Evolutionary conservation across 1,140 invertebrate genomes (phyloP), one percentile per base, ranked within the genome.

Genomic region (Ceratina japonica): DNA sequence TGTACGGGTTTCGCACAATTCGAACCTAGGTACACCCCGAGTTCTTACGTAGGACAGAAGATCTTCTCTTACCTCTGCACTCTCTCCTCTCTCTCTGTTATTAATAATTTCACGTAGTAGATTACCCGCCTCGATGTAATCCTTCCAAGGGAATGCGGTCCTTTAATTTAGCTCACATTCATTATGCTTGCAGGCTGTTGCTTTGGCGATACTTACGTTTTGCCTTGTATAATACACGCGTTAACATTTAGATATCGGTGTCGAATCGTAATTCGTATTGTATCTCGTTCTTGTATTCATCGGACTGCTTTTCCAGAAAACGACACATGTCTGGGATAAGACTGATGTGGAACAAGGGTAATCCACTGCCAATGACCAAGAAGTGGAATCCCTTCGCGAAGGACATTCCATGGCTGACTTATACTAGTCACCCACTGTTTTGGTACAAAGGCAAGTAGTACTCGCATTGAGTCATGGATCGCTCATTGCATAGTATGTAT

Each of bases 361-460:
- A 95, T 85, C 94, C 95, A 1, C 86, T 96, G 24, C 91, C 94
- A 2, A 93, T 97, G 84, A 93, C 94, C 72, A 95, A 96, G 81
- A 95, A 95, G 79, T 98, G 97, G 97, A 98, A 98, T 91, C 97
- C 97, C 2, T 97, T 97, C 92, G 94, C 94, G 79, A 94, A 94
- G 76, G 94, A 96, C 66, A 95, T 97, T 81, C 97, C 97, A 0
- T 97, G 95, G 91, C 91, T 95, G 8, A 97, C 96, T 1, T 96
- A 96, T 80, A 94, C 95, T 1, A 97, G 95, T 79, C 97, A 97
- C 93, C 97, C 97, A 12, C 93, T 97, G 58, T 94, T 94, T 85
- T 97, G 95, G 94, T 95, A 96, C 89, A 95, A 95, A 94, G 95
- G 95, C 95, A 94, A 76, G 80, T 69, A 58, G 64, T 49, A 52